phyloP scores from a whole-genome alignment of 1,140 invertebrate species.

The Triops cancriformis region DNA sequence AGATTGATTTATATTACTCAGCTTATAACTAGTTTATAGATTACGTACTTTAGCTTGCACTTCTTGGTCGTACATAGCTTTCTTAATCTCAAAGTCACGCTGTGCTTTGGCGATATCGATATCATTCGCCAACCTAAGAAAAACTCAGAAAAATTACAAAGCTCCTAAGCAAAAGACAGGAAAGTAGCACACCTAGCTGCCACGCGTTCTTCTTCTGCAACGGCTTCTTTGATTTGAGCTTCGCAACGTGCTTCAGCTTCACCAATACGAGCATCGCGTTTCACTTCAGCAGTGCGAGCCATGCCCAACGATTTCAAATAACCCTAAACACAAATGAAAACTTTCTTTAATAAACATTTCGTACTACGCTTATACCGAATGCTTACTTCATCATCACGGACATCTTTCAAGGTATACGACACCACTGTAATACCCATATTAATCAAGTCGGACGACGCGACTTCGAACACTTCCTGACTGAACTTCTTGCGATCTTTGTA shows the following conservation, averaged over 20 bases:
- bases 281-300: conserved; percentile 93
- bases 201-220: conserved; percentile 93
- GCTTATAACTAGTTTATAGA: no score
- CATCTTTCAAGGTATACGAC: conserved; percentile 95
- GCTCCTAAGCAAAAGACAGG: not conserved
- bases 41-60: conserved; percentile 78
- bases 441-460: conserved; percentile 86
- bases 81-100: conserved; percentile 92
- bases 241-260: conserved; percentile 87
- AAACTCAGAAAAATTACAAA: not conserved
- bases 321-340: conserved; percentile 51
- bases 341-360: no score
- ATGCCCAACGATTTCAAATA: conserved; percentile 91
- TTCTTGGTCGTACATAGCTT: conserved; percentile 93
- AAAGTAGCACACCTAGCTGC: conserved; percentile 46
- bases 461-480: conserved; percentile 92
- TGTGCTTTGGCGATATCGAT: conserved; percentile 94
- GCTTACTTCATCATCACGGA: conserved; percentile 90
- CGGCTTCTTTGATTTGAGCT: conserved; percentile 82
- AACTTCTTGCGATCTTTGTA: conserved; percentile 99
- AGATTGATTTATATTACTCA: no score
- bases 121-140: conserved; percentile 70
- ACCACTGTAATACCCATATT: conserved; percentile 98
- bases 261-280: conserved; percentile 89
- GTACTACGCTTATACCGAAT: not conserved